These are phyloP conservation scores for Drosophila lacteicornis DNA, from an alignment of 1,140 invertebrate genomes.

Conservation along the genomic window DNA sequence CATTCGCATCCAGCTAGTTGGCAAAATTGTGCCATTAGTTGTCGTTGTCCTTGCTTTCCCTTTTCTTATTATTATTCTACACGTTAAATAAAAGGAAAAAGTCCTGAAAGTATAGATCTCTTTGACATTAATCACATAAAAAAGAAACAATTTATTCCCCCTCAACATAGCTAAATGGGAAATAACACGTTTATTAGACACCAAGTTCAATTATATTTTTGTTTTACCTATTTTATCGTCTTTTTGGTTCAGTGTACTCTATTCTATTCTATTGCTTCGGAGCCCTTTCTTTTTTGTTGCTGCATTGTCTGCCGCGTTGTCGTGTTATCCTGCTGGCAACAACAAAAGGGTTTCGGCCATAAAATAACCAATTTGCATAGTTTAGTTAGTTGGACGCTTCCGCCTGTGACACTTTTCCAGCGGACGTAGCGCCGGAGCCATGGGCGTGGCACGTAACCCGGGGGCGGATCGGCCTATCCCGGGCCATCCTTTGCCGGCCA, in stretches of 20 bases:
- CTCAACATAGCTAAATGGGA: too few species aligned
- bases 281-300: constrained; percentile 37
- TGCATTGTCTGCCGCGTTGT: constrained; percentile 52
- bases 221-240: background rate
- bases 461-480: constrained; percentile 35
- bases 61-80: constrained; percentile 38
- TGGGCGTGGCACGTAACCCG: constrained; percentile 41
- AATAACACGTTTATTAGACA: too few species aligned
- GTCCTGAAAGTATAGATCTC: background rate
- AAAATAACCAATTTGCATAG: constrained; percentile 83
- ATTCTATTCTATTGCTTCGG: constrained; percentile 31
- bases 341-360: constrained; percentile 70
- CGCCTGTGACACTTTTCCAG: constrained; percentile 68
- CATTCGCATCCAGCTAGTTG: constrained; percentile 69
- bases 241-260: constrained; percentile 10
- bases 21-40: constrained; percentile 80
- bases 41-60: constrained; percentile 61
- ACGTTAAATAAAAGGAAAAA: constrained; percentile 1
- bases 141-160: background rate
- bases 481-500: constrained; percentile 43
- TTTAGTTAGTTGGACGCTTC: constrained; percentile 82
- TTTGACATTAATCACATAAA: background rate
- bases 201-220: background rate
- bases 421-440: background rate
- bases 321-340: constrained; percentile 54